These are phyloP conservation scores for Phalacrocorax pelagicus DNA, from an alignment of 2,113 vertebrate genomes.

Conservation along the genomic window DNA sequence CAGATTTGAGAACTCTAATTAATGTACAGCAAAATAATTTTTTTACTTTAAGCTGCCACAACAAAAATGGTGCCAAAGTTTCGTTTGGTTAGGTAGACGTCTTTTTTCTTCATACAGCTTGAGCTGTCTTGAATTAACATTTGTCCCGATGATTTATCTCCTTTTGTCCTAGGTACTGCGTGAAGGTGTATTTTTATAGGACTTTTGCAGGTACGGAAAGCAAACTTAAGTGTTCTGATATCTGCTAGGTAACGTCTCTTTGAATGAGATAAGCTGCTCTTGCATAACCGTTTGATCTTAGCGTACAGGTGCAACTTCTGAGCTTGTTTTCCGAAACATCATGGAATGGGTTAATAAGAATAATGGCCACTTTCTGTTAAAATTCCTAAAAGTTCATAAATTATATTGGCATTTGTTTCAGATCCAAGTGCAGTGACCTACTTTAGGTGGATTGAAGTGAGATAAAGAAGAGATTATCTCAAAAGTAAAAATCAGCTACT, in stretches of 20 bases:
- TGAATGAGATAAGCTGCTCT: background rate
- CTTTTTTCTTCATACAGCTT: background rate
- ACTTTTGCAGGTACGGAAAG: background rate
- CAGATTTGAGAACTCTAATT: background rate
- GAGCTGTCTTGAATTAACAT: background rate
- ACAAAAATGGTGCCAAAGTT: background rate
- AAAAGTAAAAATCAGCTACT: background rate
- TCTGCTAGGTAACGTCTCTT: background rate
- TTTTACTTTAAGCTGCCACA: background rate
- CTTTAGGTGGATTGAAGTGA: background rate
- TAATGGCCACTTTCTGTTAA: background rate
- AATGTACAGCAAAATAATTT: background rate
- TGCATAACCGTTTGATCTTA: background rate
- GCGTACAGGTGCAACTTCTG: background rate
- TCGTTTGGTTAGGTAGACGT: background rate
- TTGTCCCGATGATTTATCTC: background rate
- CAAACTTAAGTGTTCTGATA: background rate
- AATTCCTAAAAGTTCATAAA: background rate
- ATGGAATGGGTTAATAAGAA: background rate
- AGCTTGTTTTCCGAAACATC: background rate
- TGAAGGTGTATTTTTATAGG: background rate
- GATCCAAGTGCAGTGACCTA: background rate
- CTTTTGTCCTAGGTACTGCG: background rate
- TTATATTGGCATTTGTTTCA: background rate
- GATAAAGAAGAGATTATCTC: background rate